Evolutionary conservation across 2,888 invertebrate species (phyloP).

Genomic region (Branchipolynoe longqiensis): DNA sequence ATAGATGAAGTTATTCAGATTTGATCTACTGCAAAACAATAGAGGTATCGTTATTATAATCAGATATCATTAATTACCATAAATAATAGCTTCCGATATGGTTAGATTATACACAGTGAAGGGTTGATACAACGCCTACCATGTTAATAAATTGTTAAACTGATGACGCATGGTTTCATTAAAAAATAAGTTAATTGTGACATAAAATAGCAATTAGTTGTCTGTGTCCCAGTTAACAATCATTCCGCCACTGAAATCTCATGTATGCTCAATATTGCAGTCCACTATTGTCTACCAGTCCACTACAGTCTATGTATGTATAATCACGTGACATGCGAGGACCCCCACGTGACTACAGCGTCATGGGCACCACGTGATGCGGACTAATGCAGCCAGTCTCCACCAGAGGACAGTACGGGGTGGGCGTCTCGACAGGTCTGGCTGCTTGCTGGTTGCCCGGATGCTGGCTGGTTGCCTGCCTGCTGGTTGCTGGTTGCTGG

Average conservation of each 20-base stretch:
- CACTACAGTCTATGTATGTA: not conserved
- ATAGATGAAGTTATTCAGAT: too few relatives aligned
- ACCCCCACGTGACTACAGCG: not conserved
- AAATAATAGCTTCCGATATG: too few relatives aligned
- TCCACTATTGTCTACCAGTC: conserved; percentile 34
- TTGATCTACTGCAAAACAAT: too few relatives aligned
- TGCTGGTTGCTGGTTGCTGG: not conserved
- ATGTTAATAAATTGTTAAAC: too few relatives aligned
- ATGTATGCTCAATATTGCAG: conserved; percentile 13
- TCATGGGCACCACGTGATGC: not conserved
- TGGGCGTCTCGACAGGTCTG: too few relatives aligned
- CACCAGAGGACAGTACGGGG: too few relatives aligned
- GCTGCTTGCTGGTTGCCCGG: too few relatives aligned
- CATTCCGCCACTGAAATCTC: not conserved
- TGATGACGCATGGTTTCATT: not conserved
- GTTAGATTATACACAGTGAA: not conserved
- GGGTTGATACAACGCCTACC: conserved; percentile 1
- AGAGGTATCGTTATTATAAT: too few relatives aligned
- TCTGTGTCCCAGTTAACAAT: not conserved
- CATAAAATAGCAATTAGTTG: conserved; percentile 11
- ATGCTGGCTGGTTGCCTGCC: not conserved
- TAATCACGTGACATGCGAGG: not conserved
- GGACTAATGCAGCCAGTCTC: too few relatives aligned
- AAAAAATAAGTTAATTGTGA: not conserved
- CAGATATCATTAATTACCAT: too few relatives aligned